phyloP scores from a whole-genome alignment of 1,140 invertebrate genomes.

The Nomia melanderi region DNA sequence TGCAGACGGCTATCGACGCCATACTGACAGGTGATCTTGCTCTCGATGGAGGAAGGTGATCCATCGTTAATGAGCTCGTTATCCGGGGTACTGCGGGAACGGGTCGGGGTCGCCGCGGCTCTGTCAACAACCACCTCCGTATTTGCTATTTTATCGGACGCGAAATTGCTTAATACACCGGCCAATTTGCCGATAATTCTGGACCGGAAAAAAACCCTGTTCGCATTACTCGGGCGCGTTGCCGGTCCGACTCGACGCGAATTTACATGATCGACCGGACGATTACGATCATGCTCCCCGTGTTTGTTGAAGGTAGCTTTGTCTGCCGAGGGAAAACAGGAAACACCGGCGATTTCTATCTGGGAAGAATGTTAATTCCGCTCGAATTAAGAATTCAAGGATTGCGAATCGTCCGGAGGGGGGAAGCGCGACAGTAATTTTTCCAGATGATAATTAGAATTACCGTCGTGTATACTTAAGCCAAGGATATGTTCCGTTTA shows the following conservation, averaged over 20 bases:
- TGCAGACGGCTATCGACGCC: slow-evolving; percentile 54
- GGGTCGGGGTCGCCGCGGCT: not conserved
- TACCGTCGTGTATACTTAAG: too few species aligned
- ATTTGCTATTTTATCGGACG: not conserved
- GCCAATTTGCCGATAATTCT: slow-evolving; percentile 4
- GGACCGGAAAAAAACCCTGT: slow-evolving; percentile 1
- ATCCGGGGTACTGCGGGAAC: slow-evolving; percentile 37
- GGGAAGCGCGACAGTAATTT: too few species aligned
- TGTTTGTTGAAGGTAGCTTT: too few species aligned
- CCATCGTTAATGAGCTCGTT: slow-evolving; percentile 59
- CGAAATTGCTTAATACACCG: slow-evolving; percentile 29
- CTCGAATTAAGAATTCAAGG: too few species aligned
- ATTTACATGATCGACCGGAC: slow-evolving; percentile 24
- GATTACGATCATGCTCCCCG: too few species aligned
- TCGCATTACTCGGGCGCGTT: not conserved
- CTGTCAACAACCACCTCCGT: slow-evolving; percentile 14
- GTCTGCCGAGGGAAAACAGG: not conserved
- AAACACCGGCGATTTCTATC: not conserved
- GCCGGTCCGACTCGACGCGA: not conserved
- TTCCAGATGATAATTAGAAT: too few species aligned
- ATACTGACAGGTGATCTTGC: slow-evolving; percentile 63
- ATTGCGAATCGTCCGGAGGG: too few species aligned
- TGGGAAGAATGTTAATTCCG: too few species aligned
- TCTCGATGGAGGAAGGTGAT: slow-evolving; percentile 55
- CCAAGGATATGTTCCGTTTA: too few species aligned